Percentiles rank a stretch among this genome's conserved stretches.
These are phyloP conservation scores for Heliconius ismenius DNA, from an alignment of 2,888 invertebrate species.

Conservation along the genomic window DNA sequence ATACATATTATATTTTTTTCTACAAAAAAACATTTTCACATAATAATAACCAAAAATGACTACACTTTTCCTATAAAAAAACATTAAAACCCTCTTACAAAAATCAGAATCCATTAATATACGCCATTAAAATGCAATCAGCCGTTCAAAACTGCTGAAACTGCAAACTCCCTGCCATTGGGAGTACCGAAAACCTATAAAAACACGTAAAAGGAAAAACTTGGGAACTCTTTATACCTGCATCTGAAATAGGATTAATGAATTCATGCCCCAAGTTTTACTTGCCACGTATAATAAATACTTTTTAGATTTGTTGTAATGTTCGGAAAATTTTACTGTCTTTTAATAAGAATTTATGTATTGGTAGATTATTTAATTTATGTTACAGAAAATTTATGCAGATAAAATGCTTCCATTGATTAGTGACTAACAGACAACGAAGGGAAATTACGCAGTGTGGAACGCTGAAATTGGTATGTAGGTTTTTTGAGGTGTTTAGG, in stretches of 20 bases:
- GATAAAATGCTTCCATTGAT: no score
- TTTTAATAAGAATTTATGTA: not conserved
- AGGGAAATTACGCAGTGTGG: no score
- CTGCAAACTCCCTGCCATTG: slow-evolving; percentile 26
- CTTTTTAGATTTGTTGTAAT: slow-evolving; percentile 13
- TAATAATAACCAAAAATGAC: slow-evolving; percentile 7
- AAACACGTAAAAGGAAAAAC: slow-evolving; percentile 45
- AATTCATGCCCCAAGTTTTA: slow-evolving; percentile 49
- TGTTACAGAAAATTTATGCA: no score
- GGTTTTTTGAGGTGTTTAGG: no score
- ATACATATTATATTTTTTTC: not conserved
- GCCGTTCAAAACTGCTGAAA: slow-evolving; percentile 42
- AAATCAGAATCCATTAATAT: slow-evolving; percentile 34
- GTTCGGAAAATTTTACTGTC: not conserved
- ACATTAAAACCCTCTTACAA: slow-evolving; percentile 34
- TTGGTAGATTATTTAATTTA: no score
- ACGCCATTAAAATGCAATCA: slow-evolving; percentile 45
- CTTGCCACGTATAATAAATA: slow-evolving; percentile 5
- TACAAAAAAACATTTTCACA: not conserved
- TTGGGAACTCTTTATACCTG: slow-evolving; percentile 47
- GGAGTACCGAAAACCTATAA: slow-evolving; percentile 41
- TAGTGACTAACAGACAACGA: no score
- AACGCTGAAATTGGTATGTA: no score
- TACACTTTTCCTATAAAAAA: slow-evolving; percentile 12
- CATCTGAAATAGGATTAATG: slow-evolving; percentile 48